Conservation (phyloP, 2,888 invertebrate species). For the Syrista parreyssii region DNA sequence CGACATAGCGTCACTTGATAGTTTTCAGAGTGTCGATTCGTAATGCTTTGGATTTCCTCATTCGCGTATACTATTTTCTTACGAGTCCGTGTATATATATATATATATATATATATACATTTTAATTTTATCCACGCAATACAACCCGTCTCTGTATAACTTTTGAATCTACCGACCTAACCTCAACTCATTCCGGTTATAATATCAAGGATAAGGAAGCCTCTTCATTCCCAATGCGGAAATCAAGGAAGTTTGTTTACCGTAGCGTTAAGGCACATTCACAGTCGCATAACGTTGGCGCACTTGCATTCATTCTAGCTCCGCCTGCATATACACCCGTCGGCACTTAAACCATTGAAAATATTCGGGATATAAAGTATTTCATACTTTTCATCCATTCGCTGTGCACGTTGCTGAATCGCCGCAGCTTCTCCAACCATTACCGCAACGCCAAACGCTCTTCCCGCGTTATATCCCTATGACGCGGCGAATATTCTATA, state of each 20-base stretch:
- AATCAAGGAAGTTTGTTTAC: constrained; percentile 18
- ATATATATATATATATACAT: neutral
- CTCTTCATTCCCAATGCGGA: neutral
- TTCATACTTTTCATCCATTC: constrained; percentile 20
- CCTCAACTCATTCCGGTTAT: constrained; percentile 31
- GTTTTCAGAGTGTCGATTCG: no score
- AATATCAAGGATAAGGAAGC: constrained; percentile 23
- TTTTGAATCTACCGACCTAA: neutral
- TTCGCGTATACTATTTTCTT: no score
- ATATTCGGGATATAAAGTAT: constrained; percentile 17
- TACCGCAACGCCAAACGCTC: neutral
- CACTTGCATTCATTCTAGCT: constrained; percentile 1
- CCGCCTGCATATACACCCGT: neutral
- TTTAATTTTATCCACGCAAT: neutral
- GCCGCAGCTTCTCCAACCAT: neutral
- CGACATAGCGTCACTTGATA: no score
- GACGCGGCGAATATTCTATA: neutral
- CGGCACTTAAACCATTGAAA: constrained; percentile 20
- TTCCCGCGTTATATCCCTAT: neutral
- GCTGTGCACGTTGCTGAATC: constrained; percentile 10
- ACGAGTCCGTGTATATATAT: no score
- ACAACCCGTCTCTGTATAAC: no score
- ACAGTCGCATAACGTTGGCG: neutral
- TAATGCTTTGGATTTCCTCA: no score
- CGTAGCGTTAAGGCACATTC: constrained; percentile 18